These are phyloP conservation scores for Apis laboriosa DNA, from an alignment of 1,140 invertebrate species.

Conservation along the genomic window DNA sequence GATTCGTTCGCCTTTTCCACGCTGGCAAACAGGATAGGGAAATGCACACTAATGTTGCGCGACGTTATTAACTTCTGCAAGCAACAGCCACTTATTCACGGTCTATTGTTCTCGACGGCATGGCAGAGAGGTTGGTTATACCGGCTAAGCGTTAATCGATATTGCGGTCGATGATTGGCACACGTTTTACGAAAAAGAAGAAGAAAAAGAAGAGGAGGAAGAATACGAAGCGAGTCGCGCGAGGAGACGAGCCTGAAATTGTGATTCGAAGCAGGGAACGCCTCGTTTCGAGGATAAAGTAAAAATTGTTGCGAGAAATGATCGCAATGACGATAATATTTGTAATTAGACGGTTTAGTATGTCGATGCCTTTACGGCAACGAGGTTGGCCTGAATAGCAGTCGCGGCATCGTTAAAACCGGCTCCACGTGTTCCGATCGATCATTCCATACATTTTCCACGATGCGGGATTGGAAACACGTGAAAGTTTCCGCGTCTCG, in stretches of 20 bases:
- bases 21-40: no score
- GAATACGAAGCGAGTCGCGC: no score
- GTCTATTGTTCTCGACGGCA: conserved; percentile 33
- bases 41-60: conserved; percentile 4
- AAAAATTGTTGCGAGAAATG: neutral
- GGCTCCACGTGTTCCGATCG: neutral
- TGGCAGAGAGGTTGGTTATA: conserved; percentile 6
- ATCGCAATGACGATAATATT: neutral
- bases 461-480: neutral
- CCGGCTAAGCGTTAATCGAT: conserved; percentile 37
- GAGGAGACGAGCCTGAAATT: no score
- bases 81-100: conserved; percentile 20
- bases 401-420: conserved; percentile 12
- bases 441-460: neutral
- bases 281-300: no score
- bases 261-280: no score
- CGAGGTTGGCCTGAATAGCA: conserved; percentile 33
- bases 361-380: neutral
- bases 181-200: neutral
- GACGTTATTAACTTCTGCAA: conserved; percentile 24
- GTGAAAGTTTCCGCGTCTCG: conserved; percentile 5
- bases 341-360: neutral
- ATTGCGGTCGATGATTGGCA: neutral
- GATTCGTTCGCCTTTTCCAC: neutral
- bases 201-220: no score